A percentile compares a stretch with the other conserved stretches of the same genome.
phyloP scores from a whole-genome alignment of 2,888 invertebrate genomes.

The Apodemia mormo region DNA sequence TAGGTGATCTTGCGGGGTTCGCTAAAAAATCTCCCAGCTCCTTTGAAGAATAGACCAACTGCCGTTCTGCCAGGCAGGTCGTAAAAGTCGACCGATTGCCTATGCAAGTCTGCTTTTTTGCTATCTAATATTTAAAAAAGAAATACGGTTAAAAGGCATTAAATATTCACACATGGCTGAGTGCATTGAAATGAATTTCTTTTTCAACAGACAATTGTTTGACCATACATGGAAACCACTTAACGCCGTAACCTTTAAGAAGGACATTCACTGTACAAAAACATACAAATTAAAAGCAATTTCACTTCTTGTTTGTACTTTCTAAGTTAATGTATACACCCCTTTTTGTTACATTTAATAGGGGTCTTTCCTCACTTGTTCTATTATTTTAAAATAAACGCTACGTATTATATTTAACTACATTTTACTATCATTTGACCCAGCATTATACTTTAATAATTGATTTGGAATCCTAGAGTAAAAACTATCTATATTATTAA shows the following conservation, averaged over 20 bases:
- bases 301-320: conserved; percentile 23
- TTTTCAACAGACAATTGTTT: not conserved
- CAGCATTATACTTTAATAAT: no score
- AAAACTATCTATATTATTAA: no score
- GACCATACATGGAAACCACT: not conserved
- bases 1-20: no score
- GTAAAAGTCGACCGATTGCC: no score
- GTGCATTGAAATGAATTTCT: not conserved
- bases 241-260: not conserved
- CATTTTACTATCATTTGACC: no score
- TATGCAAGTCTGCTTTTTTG: no score
- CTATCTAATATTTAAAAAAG: no score
- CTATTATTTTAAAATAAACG: not conserved
- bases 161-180: not conserved
- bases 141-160: not conserved
- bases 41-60: no score
- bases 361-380: not conserved
- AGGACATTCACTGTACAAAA: not conserved
- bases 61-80: no score
- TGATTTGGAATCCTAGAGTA: no score
- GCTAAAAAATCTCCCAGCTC: no score
- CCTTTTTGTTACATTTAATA: conserved; percentile 6
- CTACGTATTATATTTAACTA: no score
- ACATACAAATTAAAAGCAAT: conserved; percentile 14
- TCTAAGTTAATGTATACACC: conserved; percentile 25